Base-by-base conservation (phyloP, 2,888 invertebrate genomes). In the Hipparchia semele region DNA sequence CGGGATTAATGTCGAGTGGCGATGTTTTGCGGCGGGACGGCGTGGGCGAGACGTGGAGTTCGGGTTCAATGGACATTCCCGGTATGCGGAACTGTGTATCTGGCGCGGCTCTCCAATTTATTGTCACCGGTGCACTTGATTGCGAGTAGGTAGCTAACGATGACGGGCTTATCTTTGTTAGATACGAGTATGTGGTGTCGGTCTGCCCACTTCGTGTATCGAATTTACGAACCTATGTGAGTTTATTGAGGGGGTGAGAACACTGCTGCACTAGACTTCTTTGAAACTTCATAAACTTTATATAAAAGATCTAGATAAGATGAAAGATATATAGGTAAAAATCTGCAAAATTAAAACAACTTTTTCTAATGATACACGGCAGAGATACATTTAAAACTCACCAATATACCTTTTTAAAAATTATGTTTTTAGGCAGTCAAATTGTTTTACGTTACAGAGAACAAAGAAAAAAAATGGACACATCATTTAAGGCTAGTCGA, bases 31-130 rank as follows among this genome's bases (percentile, higher is more conserved):
- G 70, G 4, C 70, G 62, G 64, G 75, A 70, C 68, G 71, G 49
- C 59, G 59, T 79, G 79, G 79, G 82, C 80, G 87, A 87, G 88
- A 82, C 87, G 76, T 80, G 79, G 82, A 83, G 87, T 87, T 83
- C 69, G 89, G 87, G 90, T 88, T 88, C 89, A 90, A 84, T 85
- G 89, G 87, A 89, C 90, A 87, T 82, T 85, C 84, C 84, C 85
- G 90, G 90, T 80, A 91, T 86, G 90, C 91, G 91, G 91, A 92
- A 91, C 84, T 65, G 68, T 66, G 68, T 70, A 74, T 72, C 72
- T 75, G 71, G 65, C 71, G 78, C 76, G 75, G 72, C 77, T 77
- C 68, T 73, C 73, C 72, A 75, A 77, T 77, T 79, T 79, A 77
- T 80, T 77, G 75, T 75, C 75, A 73, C 75, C 75, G 73, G 58